Conservation (phyloP, 2,113 vertebrate genomes). For the Silurus meridionalis region DNA sequence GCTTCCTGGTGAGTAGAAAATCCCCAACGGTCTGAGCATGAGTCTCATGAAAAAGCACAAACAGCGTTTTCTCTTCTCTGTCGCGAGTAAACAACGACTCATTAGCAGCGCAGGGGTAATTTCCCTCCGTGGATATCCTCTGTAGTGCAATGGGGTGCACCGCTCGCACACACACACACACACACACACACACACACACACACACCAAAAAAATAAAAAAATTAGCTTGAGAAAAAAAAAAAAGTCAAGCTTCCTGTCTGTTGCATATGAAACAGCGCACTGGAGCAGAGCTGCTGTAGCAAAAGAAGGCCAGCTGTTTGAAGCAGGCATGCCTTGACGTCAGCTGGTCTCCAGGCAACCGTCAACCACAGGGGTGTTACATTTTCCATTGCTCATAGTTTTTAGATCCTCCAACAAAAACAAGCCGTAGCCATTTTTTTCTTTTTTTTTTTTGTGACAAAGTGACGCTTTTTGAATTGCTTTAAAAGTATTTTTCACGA, state of each 20-base stretch:
- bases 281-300: conserved; percentile 44
- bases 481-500: too few relatives aligned
- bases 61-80: not conserved
- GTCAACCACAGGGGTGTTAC: conserved; percentile 73
- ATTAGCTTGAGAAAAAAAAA: conserved; percentile 29
- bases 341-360: conserved; percentile 73
- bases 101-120: conserved; percentile 64
- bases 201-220: conserved; percentile 31
- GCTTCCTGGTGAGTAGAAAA: conserved; percentile 6
- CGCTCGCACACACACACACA: not conserved
- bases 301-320: conserved; percentile 72
- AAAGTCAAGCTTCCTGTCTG: conserved; percentile 58
- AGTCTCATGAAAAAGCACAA: conserved; percentile 41
- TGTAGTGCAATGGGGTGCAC: conserved; percentile 44
- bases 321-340: conserved; percentile 80
- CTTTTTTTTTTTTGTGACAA: too few relatives aligned
- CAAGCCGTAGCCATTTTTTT: conserved; percentile 37
- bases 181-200: too few relatives aligned
- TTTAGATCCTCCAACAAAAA: conserved; percentile 55
- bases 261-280: conserved; percentile 58
- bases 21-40: conserved; percentile 14
- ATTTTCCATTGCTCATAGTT: conserved; percentile 77
- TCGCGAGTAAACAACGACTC: conserved; percentile 49
- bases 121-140: conserved; percentile 57
- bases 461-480: too few relatives aligned